Evolutionary conservation across 2,888 invertebrate species (phyloP), one percentile per base, ranked within the genome.

Genomic region (Ptilodon capucinus): DNA sequence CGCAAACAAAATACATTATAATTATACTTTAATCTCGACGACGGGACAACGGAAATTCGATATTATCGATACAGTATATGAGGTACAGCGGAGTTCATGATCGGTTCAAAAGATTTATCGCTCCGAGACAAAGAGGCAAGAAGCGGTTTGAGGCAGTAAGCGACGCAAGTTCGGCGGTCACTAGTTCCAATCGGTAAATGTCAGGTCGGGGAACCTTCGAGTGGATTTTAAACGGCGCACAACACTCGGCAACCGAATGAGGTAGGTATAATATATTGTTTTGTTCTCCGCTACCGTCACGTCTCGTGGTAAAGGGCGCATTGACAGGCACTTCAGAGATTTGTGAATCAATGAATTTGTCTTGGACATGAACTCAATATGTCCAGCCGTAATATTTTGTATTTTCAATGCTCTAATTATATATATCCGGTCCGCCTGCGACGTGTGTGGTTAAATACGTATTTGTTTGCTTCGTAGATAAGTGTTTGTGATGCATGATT

Each of bases 241-340:
- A 36, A 35, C 42, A 43, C 48, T 51, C 45, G 38, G 17, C 46
- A 51, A 53, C 30, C 30, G 39, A 40, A 13, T 45, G 13, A 14
- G 51, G 48, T 54, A 44, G n/a, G n/a, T n/a, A n/a, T n/a, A n/a
- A 51, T 54, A 42, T 58, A 19, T 61, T 64, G 72, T 70, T 73
- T 70, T 71, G 46, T 61, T 74, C 71, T 62, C 68, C 53, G 62
- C 76, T 53, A 57, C 44, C 70, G 71, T 75, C 71, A 73, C 70
- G 75, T 60, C 67, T 58, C 44, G 64, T 55, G 59, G 64, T 46
- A 59, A 69, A 69, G 68, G 68, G 63, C 60, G 60, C 51, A 34
- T 48, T 57, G 44, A 34, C 54, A 44, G 63, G 54, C 60, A 51
- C 64, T 54, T 53, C 58, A 57, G 54, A 64, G 2, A 48, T 35